Percentiles rank a stretch among this genome's conserved stretches.
These are phyloP conservation scores for Achlya flavicornis DNA, from an alignment of 2,888 invertebrate genomes.

Conservation along the genomic window DNA sequence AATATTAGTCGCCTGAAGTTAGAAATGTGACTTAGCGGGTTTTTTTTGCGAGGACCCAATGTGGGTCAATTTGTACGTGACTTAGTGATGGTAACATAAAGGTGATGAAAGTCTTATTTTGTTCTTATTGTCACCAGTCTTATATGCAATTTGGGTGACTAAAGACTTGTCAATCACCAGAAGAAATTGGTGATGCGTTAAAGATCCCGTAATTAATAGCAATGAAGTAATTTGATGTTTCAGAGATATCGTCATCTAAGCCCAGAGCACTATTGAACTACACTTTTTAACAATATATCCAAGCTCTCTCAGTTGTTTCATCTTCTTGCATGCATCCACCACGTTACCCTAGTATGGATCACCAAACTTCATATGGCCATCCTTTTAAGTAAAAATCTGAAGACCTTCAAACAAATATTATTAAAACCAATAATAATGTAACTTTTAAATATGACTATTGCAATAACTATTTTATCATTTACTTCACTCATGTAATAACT, in stretches of 20 bases:
- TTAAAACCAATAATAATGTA: too few relatives aligned
- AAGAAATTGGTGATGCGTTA: not conserved
- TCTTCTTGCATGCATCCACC: too few relatives aligned
- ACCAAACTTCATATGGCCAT: too few relatives aligned
- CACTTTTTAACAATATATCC: too few relatives aligned
- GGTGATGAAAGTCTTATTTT: conserved; percentile 16
- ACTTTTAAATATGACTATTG: not conserved
- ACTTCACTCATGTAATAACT: not conserved
- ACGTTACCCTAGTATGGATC: too few relatives aligned
- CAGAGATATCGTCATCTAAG: not conserved
- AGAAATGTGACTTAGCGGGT: conserved; percentile 7
- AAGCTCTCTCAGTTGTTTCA: too few relatives aligned
- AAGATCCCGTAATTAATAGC: not conserved
- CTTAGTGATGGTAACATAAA: conserved; percentile 17
- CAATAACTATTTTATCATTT: not conserved
- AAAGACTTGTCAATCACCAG: not conserved
- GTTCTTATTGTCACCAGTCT: conserved; percentile 16
- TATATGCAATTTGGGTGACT: not conserved
- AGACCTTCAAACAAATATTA: too few relatives aligned
- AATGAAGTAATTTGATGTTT: not conserved
- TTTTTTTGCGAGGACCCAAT: conserved; percentile 14
- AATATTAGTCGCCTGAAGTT: not conserved
- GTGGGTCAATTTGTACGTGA: conserved; percentile 25
- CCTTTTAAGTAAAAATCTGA: too few relatives aligned
- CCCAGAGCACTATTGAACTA: too few relatives aligned